These are phyloP conservation scores for Arrhopalites spinosus DNA, from an alignment of 2,888 invertebrate genomes.

Conservation along the genomic window DNA sequence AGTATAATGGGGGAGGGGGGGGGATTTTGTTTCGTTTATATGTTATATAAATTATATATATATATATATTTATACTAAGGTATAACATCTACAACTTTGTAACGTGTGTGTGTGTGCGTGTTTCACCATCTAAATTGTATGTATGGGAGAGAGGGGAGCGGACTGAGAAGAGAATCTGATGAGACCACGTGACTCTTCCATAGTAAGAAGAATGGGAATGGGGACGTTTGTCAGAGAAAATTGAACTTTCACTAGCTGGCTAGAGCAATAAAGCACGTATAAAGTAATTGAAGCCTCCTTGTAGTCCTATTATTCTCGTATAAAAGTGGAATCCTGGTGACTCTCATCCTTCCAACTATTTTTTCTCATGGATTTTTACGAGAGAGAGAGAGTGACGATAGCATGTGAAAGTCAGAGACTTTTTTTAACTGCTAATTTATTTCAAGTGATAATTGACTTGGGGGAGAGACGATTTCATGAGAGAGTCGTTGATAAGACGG, in stretches of 20 bases:
- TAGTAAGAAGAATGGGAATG: too few relatives aligned
- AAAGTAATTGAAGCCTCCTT: slow-evolving; percentile 42
- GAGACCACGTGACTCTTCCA: too few relatives aligned
- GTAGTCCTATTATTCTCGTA: slow-evolving; percentile 26
- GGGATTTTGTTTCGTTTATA: too few relatives aligned
- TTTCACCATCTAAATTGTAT: too few relatives aligned
- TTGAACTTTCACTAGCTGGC: slow-evolving; percentile 17
- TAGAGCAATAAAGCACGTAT: slow-evolving; percentile 41
- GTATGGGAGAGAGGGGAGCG: too few relatives aligned
- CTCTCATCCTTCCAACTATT: slow-evolving; percentile 5
- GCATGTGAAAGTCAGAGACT: slow-evolving; percentile 13
- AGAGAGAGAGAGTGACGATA: background rate
- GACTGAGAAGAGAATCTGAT: too few relatives aligned
- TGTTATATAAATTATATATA: too few relatives aligned
- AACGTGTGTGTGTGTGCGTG: too few relatives aligned
- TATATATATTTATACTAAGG: too few relatives aligned
- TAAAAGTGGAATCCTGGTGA: slow-evolving; percentile 18
- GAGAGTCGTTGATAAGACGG: slow-evolving; percentile 8
- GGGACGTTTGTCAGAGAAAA: slow-evolving; percentile 11
- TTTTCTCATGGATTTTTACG: slow-evolving; percentile 9
- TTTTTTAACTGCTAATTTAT: slow-evolving; percentile 25
- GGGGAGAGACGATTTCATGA: background rate
- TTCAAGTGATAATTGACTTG: slow-evolving; percentile 20
- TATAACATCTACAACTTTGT: too few relatives aligned
- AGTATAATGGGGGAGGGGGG: too few relatives aligned